Conservation (phyloP, 2,113 vertebrate genomes). For the Cricetomys ansorgei region DNA sequence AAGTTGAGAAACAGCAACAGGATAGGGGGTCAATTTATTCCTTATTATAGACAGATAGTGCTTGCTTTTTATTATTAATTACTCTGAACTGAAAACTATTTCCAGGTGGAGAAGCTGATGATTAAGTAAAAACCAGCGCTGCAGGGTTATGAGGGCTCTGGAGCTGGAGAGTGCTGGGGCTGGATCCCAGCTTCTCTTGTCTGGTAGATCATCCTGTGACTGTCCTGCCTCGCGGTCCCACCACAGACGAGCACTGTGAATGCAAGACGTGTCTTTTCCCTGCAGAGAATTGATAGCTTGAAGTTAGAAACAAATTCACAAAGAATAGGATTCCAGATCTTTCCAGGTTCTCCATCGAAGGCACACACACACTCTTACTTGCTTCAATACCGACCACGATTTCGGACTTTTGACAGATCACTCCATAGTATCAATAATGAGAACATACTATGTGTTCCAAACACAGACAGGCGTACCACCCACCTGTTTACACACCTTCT, state of each 20-base stretch:
- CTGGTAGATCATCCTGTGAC: background rate
- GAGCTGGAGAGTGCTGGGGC: background rate
- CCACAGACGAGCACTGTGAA: background rate
- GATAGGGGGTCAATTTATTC: background rate
- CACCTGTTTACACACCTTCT: background rate
- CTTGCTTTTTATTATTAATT: background rate
- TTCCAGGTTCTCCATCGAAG: background rate
- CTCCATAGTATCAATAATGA: background rate
- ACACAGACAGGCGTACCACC: background rate
- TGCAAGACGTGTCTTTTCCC: background rate
- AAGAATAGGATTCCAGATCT: background rate
- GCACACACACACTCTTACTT: background rate
- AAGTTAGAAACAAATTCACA: background rate
- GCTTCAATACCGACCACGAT: background rate
- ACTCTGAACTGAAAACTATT: background rate
- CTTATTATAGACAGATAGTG: background rate
- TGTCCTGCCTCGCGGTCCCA: background rate
- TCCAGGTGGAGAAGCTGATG: background rate
- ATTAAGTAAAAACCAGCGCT: background rate
- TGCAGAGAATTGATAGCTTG: background rate
- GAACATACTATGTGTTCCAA: background rate
- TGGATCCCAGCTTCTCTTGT: background rate
- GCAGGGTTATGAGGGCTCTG: accelerated
- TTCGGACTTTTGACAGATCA: background rate
- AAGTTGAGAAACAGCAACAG: background rate